Evolutionary conservation across 2,797 vertebrate genomes (phyloP).

Genomic region (Triplophysa yarkandensis): DNA sequence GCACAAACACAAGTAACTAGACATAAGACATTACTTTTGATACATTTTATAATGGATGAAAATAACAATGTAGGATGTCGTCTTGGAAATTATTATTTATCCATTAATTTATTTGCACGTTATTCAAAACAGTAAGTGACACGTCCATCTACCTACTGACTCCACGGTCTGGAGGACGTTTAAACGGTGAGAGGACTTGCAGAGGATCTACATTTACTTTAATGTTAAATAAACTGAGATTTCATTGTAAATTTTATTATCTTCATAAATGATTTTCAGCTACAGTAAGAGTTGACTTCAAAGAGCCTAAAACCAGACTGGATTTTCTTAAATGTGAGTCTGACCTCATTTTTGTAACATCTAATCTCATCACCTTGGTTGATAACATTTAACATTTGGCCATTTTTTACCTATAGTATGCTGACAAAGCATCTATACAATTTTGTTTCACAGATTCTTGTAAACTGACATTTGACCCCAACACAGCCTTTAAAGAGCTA

Average conservation of each 20-base stretch:
- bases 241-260: not conserved
- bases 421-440: not conserved
- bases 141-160: constrained; percentile 75
- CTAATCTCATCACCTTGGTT: not conserved
- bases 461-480: constrained; percentile 76
- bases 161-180: constrained; percentile 72
- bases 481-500: constrained; percentile 78
- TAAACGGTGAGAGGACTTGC: constrained; percentile 67
- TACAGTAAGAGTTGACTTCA: constrained; percentile 67
- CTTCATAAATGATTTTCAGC: constrained; percentile 52
- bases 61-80: not conserved
- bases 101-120: not conserved
- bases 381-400: not conserved
- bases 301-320: constrained; percentile 73
- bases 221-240: not conserved
- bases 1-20: not conserved
- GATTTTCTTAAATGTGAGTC: constrained; percentile 80
- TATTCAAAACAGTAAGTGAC: constrained; percentile 69
- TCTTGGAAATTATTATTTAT: no score
- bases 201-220: not conserved
- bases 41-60: not conserved
- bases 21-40: not conserved
- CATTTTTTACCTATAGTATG: not conserved
- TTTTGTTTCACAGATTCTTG: constrained; percentile 25
- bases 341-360: not conserved